Base-by-base conservation (phyloP, 2,888 invertebrate genomes). In the Tenthredo livida region DNA sequence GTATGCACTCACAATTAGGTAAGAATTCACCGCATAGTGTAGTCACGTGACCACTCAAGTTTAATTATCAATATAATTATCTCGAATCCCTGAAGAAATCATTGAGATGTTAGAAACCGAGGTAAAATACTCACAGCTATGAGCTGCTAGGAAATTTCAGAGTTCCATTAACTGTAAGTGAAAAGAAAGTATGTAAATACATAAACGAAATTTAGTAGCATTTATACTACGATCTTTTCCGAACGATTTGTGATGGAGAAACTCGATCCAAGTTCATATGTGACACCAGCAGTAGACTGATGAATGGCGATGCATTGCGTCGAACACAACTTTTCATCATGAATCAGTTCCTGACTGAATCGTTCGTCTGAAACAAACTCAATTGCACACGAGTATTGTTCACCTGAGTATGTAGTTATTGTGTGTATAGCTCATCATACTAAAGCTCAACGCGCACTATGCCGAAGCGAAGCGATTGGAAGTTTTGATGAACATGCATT, bases 31-130 rank as follows among this genome's bases (percentile, higher is more conserved):
- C 25, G 10, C 43, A 10, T 15, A 10, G 21, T 43, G 12, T 9
- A 73, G 72, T 73, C 72, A 73, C 72, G 43, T 43, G 72, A 73
- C 72, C 72, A 73, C 72, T 73, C 72, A 73, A 40, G 43, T 25
- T 73, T 73, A 73, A 73, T 73, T 73, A 73, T 73, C 72, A 73
- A 73, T 73, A 43, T 73, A 40, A 73, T 73, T 73, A 73, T 73
- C 72, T 43, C 72, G 12, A n/a, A 40, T 73, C 72, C 72, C 40
- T 43, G 40, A 73, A 73, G 72, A 43, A 43, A 73, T 43, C 40
- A 43, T 73, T 73, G 40, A 73, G 40, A 73, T 73, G 37, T 73
- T 40, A 43, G 12, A 37, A 73, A 43, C 21, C 21, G 43, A 73
- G 21, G 17, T 21, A 73, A 73, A 73, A 40, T 73, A 73, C 43